Percentiles rank a stretch among this genome's conserved stretches.
Evolutionary conservation across 53 echinoderm and acorn worm species (phyloP).

Genomic region (Paracentrotus lividus): DNA sequence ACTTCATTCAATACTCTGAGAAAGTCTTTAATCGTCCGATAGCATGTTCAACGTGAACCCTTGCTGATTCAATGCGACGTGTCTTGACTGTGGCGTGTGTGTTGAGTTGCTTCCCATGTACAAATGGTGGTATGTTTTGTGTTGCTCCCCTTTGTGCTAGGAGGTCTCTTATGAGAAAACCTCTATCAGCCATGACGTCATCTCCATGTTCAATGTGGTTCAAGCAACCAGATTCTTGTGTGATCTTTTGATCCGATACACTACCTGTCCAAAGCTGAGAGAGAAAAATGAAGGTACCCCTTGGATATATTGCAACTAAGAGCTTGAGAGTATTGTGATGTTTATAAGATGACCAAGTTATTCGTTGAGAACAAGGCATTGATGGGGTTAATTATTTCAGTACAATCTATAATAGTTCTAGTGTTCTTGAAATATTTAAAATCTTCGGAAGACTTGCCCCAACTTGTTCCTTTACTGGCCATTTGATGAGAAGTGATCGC

Average conservation of each 20-base stretch:
- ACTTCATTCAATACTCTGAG: no score
- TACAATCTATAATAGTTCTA: not conserved
- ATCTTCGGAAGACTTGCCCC: not conserved
- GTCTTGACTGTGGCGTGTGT: no score
- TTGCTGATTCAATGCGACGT: no score
- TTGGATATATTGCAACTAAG: constrained; percentile 41
- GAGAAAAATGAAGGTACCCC: constrained; percentile 51
- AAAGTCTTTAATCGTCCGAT: no score
- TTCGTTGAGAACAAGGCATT: not conserved
- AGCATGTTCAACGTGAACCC: no score
- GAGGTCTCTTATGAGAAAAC: constrained; percentile 61
- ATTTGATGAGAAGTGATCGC: not conserved
- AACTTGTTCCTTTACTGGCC: not conserved
- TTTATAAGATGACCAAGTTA: constrained; percentile 38
- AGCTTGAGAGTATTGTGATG: constrained; percentile 48
- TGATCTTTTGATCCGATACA: constrained; percentile 30
- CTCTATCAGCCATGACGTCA: constrained; percentile 62
- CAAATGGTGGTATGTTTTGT: constrained; percentile 68
- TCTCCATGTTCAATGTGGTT: constrained; percentile 46
- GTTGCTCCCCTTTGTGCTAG: constrained; percentile 42
- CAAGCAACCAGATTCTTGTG: constrained; percentile 41
- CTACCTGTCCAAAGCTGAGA: constrained; percentile 54
- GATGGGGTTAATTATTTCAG: constrained; percentile 23
- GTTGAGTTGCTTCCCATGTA: constrained; percentile 39
- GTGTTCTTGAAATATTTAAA: not conserved